phyloP scores from a whole-genome alignment of 2,797 vertebrate species.

The Pygocentrus nattereri region DNA sequence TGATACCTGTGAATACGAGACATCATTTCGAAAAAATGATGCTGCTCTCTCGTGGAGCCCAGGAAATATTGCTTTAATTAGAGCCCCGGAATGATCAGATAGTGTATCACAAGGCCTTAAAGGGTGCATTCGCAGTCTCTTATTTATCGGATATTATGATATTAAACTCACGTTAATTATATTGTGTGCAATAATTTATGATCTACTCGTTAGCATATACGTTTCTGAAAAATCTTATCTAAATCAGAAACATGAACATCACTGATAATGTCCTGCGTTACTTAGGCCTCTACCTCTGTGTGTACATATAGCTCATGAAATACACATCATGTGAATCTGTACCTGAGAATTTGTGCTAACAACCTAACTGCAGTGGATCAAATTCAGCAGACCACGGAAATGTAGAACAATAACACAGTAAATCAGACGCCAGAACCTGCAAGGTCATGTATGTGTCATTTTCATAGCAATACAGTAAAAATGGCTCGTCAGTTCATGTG shows the following conservation, averaged over 20 bases:
- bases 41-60: slow-evolving; percentile 55
- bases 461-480: too few relatives aligned
- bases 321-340: not conserved
- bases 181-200: slow-evolving; percentile 46
- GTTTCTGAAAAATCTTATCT: slow-evolving; percentile 35
- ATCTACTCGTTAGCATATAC: slow-evolving; percentile 38
- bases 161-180: slow-evolving; percentile 58
- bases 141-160: slow-evolving; percentile 59
- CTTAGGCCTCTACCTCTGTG: slow-evolving; percentile 12
- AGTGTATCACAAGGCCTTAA: slow-evolving; percentile 58
- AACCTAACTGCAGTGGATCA: not conserved
- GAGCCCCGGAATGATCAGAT: slow-evolving; percentile 73
- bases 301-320: not conserved
- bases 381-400: not conserved
- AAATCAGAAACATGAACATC: slow-evolving; percentile 49
- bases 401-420: not conserved
- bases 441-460: not conserved
- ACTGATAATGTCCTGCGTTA: slow-evolving; percentile 35
- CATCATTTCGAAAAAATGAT: slow-evolving; percentile 79
- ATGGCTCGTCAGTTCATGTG: too few relatives aligned
- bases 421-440: not conserved
- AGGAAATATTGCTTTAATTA: slow-evolving; percentile 81
- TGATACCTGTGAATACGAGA: slow-evolving; percentile 82
- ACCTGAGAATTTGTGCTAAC: not conserved
- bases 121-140: slow-evolving; percentile 39